Percentiles rank a stretch among this genome's conserved stretches.
Evolutionary conservation across 2,797 vertebrate genomes (phyloP).

Genomic region (Rhinichthys osculus): DNA sequence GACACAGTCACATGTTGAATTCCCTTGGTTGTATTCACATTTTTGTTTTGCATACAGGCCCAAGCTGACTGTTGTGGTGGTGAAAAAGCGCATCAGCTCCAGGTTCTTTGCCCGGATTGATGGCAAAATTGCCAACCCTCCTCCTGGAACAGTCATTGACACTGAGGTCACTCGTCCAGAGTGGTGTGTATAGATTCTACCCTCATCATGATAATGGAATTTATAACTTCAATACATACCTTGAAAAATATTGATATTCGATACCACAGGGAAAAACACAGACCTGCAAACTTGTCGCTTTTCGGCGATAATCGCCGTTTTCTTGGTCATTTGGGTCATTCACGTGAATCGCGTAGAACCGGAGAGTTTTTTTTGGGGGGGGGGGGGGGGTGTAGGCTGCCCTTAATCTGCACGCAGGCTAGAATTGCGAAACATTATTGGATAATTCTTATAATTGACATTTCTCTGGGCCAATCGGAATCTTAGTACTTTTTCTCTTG

Average conservation of each 20-base stretch:
- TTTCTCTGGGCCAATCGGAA: too few species aligned
- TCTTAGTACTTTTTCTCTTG: too few species aligned
- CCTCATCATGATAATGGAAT: background rate
- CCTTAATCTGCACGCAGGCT: too few species aligned
- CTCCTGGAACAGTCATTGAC: conserved; percentile 91
- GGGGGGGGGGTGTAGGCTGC: too few species aligned
- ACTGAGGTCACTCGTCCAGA: conserved; percentile 90
- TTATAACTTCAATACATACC: background rate
- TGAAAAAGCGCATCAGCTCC: conserved; percentile 89
- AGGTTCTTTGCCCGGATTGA: conserved; percentile 84
- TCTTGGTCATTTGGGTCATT: too few species aligned
- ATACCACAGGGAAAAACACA: background rate
- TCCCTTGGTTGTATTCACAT: background rate
- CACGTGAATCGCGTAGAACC: too few species aligned
- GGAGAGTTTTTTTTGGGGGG: too few species aligned
- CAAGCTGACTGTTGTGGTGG: conserved; percentile 90
- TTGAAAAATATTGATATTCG: background rate
- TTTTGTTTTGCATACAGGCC: conserved; percentile 77
- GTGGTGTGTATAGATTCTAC: conserved; percentile 77
- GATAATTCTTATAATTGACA: too few species aligned
- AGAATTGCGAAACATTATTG: too few species aligned
- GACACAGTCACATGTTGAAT: background rate
- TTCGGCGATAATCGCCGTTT: too few species aligned
- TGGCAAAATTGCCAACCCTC: conserved; percentile 84
- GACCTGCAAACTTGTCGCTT: too few species aligned